Percentiles rank a stretch among this genome's conserved stretches.
Conservation (phyloP, 2,113 vertebrate genomes). For the Lepus americanus region DNA sequence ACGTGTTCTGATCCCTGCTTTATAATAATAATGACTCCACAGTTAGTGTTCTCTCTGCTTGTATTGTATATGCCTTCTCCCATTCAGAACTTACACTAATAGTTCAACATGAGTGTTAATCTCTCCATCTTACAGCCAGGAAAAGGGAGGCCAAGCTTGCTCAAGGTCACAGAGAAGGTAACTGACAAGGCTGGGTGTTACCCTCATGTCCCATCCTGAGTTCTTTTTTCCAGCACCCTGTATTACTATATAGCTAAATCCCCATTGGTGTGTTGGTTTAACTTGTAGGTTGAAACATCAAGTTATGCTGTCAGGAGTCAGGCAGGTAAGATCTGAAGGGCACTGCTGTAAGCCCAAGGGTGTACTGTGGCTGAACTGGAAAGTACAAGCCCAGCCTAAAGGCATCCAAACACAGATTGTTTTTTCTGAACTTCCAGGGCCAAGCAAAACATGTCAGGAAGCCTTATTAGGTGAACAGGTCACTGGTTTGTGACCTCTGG, state of each 20-base stretch:
- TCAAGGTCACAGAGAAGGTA: neutral
- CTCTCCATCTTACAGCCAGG: neutral
- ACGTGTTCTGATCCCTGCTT: rapidly evolving
- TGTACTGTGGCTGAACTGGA: neutral
- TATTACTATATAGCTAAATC: rapidly evolving
- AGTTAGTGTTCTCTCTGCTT: neutral
- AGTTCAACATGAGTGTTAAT: neutral
- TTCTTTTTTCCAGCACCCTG: neutral
- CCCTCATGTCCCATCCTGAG: rapidly evolving
- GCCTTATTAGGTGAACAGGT: slow-evolving; percentile 12
- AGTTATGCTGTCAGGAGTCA: neutral
- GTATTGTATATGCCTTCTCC: neutral
- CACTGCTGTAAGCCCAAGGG: neutral
- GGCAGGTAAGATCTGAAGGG: neutral
- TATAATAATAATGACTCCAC: rapidly evolving
- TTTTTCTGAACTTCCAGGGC: neutral
- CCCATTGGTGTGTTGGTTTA: neutral
- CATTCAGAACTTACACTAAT: neutral
- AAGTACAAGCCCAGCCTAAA: neutral
- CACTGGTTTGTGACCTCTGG: slow-evolving; percentile 48
- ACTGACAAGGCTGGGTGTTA: neutral
- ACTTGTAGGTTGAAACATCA: neutral
- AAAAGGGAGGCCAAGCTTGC: neutral
- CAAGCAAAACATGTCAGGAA: slow-evolving; percentile 52
- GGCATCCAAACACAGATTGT: neutral